A percentile compares a stretch with the other conserved stretches of the same genome.
These are phyloP conservation scores for Proteles cristata DNA, from an alignment of 2,113 vertebrate species.

Conservation along the genomic window DNA sequence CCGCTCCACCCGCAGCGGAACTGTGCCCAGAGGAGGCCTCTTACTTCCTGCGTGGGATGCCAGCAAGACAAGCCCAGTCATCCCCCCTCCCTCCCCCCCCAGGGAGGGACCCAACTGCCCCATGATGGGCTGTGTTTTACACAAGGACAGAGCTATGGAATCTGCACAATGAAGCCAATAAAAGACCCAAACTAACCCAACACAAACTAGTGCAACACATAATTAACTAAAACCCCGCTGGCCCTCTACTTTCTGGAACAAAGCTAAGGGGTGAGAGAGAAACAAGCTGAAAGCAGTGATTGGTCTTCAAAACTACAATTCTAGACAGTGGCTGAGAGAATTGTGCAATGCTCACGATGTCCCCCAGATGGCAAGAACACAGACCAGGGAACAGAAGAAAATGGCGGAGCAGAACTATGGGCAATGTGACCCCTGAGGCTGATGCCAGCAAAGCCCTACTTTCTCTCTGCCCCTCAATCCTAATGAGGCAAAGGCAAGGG, in stretches of 20 bases:
- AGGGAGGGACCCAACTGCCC: neutral
- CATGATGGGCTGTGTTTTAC: neutral
- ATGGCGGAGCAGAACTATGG: neutral
- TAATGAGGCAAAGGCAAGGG: neutral
- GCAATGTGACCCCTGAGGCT: neutral
- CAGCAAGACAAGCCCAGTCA: neutral
- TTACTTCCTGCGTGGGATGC: neutral
- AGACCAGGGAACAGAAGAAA: neutral
- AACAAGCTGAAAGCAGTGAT: neutral
- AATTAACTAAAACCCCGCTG: neutral
- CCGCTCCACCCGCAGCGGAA: neutral
- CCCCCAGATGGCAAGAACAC: neutral
- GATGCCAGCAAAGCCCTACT: neutral
- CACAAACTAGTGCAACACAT: neutral
- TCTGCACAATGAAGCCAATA: neutral
- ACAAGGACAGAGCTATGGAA: neutral
- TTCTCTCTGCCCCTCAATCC: neutral
- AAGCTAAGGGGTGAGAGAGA: neutral
- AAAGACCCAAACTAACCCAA: neutral
- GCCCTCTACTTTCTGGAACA: neutral
- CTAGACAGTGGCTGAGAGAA: neutral
- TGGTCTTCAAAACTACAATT: neutral
- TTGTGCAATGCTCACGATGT: neutral
- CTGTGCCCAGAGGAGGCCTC: neutral
- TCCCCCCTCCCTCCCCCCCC: neutral